Evolutionary conservation across 1,140 invertebrate genomes (phyloP).

Genomic region (Drosophila saltans): DNA sequence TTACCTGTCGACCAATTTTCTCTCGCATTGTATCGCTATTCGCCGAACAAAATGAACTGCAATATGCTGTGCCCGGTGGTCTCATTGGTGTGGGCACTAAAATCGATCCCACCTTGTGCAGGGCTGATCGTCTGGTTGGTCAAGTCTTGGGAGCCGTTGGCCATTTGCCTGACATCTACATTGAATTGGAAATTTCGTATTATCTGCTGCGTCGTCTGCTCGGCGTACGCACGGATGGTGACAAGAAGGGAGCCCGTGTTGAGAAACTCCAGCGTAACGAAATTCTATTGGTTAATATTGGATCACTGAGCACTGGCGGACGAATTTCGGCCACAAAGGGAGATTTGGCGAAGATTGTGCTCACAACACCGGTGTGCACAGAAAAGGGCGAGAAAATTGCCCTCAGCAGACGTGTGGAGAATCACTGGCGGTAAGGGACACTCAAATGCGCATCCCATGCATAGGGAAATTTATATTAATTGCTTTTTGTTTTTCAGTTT

Average conservation of each 20-base stretch:
- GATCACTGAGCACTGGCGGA: constrained; percentile 98
- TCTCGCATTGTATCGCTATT: constrained; percentile 99
- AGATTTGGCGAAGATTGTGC: constrained; percentile 98
- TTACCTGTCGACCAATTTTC: constrained; percentile 98
- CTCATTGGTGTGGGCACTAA: constrained; percentile 99
- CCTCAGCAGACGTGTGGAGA: constrained; percentile 97
- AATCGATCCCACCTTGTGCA: constrained; percentile 98
- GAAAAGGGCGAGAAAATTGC: constrained; percentile 99
- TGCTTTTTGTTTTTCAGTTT: constrained; percentile 86
- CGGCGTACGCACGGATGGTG: constrained; percentile 98
- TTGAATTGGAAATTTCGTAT: constrained; percentile 99
- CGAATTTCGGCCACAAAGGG: constrained; percentile 97
- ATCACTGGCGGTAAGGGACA: constrained; percentile 96
- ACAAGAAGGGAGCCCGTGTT: constrained; percentile 99
- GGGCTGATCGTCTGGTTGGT: constrained; percentile 98
- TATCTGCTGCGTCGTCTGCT: constrained; percentile 97
- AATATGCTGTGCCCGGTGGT: constrained; percentile 99
- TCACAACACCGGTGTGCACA: constrained; percentile 99
- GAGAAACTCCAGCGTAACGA: constrained; percentile 95
- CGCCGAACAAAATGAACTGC: constrained; percentile 99
- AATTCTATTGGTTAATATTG: constrained; percentile 98
- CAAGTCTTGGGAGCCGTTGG: constrained; percentile 99
- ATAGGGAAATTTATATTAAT: neutral
- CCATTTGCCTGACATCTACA: constrained; percentile 98
- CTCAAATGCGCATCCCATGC: neutral